Evolutionary conservation across 2,797 vertebrate genomes (phyloP), one percentile per base, ranked within the genome.

Genomic region (Arvicola amphibius): DNA sequence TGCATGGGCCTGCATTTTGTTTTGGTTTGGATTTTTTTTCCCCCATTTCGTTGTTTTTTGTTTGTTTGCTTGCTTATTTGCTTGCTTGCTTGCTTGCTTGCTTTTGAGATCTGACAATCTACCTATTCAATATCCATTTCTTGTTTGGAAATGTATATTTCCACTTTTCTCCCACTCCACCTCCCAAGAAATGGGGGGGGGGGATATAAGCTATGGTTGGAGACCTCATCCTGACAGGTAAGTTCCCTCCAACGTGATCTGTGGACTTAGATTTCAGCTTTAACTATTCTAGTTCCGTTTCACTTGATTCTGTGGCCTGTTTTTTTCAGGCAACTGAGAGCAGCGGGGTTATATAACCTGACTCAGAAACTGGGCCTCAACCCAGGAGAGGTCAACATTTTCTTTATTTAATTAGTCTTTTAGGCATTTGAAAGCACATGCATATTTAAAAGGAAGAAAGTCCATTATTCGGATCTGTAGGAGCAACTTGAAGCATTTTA

Each of bases 251-350:
- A 80, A 92, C 95, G 73, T 94, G 95, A 96, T 96, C 91, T 92
- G 51, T 94, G 80, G 65, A 37, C 0, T 91, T 97, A 87, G 83
- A 97, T 97, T 96, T 97, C 88, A 97, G 91, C 95, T 96, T 97
- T 40, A 98, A 56, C 95, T 94, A 77, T 97, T 97, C 96, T 94
- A 92, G 96, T 97, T 97, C 97, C 95, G 92, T 95, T 97, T 97
- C 91, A 91, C 95, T 97, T 96, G 97, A 96, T 97, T 97, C 90
- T 69, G 97, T 88, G 92, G 90, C 17, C 94, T 95, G 95, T 96
- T n/a, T 37, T 32, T 48, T 61, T 8, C 61, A 80, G 59, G 94
- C 96, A 51, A 74, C 92, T 95, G 63, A 97, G 92, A 95, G 93
- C 86, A 37, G 90, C 7, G 3, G 61, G 69, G 87, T 95, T 90